A percentile compares a stretch with the other conserved stretches of the same genome.
Evolutionary conservation across 2,888 invertebrate genomes (phyloP).

Genomic region (Rhingia rostrata): DNA sequence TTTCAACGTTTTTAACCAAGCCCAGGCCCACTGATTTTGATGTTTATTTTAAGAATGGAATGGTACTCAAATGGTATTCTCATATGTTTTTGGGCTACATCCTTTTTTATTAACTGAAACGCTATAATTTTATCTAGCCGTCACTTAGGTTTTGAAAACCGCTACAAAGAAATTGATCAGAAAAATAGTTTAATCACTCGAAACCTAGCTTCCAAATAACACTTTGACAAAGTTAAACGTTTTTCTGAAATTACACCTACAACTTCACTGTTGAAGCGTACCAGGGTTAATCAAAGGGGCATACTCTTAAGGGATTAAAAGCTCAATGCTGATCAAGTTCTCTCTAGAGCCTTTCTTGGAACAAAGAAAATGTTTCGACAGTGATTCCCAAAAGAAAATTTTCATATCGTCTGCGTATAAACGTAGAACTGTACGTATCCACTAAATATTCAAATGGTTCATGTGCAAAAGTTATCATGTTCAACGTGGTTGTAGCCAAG

Average conservation of each 20-base stretch:
- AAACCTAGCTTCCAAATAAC: too few species aligned
- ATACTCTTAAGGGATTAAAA: background rate
- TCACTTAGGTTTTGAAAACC: too few species aligned
- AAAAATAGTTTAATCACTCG: too few species aligned
- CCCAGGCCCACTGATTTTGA: too few species aligned
- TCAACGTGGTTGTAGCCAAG: constrained; percentile 10
- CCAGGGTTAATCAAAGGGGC: background rate
- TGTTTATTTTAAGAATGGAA: too few species aligned
- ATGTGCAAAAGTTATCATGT: constrained; percentile 41
- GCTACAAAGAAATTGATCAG: too few species aligned
- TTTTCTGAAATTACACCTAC: background rate
- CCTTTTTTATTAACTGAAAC: too few species aligned
- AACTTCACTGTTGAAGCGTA: background rate
- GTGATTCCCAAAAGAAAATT: constrained; percentile 7
- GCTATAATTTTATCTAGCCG: too few species aligned
- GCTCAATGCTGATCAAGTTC: constrained; percentile 7
- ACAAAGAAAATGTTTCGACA: constrained; percentile 24
- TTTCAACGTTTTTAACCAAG: too few species aligned
- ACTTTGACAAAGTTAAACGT: too few species aligned
- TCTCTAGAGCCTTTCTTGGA: constrained; percentile 4
- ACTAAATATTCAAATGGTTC: constrained; percentile 34
- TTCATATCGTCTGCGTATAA: background rate
- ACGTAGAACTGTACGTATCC: background rate
- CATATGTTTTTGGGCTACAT: too few species aligned
- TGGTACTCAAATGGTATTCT: too few species aligned